Base-by-base conservation (phyloP, 2,113 vertebrate species). In the Dascyllus trimaculatus region DNA sequence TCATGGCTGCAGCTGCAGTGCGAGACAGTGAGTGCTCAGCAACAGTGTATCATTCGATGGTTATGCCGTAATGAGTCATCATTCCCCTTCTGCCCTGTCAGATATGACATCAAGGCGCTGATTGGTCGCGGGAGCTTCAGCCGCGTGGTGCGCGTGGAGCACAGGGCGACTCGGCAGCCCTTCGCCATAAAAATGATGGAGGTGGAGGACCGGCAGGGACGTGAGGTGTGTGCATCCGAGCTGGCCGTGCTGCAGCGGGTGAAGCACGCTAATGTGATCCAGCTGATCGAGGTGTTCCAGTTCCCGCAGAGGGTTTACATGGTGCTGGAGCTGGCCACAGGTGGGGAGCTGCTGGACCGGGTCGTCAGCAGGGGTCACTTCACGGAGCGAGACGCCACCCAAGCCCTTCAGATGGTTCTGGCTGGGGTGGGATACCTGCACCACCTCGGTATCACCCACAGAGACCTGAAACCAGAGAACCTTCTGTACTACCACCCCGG, bases 101-200 rank as follows among this genome's bases (percentile, higher is more conserved):
- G 93, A 80, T 95, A 91, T 40, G 85, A 94, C 67, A 93, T 94
- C 82, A 91, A 92, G 72, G 93, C 93, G 40, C 90, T 93, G 85
- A 94, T 94, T 26, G 94, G 92, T 29, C 71, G 84, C 0, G 92
- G 93, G 9, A 91, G 93, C 84, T 94, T 91, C 85, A 91, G 93
- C 80, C 86, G 86, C 0, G 92, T 94, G 4, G 89, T 94, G 52
- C 87, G 88, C 1, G 93, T 81, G 53, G 91, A 93, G 85, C 93
- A 92, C 85, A 71, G 91, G 49, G 73, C 62, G 11, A 91, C 90
- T 32, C 80, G 73, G 71, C 92, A 88, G 71, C 91, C 93, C 25
- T 91, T 90, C 38, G 90, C 94, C 75, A 92, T 95, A 38, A 95
- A 94, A 76, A 91, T 94, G 88, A 90, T 93, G 81, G 93, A 94